Percentiles rank a stretch among this genome's conserved stretches.
These are phyloP conservation scores for Willowsia nigromaculata DNA, from an alignment of 2,888 invertebrate species.

Conservation along the genomic window DNA sequence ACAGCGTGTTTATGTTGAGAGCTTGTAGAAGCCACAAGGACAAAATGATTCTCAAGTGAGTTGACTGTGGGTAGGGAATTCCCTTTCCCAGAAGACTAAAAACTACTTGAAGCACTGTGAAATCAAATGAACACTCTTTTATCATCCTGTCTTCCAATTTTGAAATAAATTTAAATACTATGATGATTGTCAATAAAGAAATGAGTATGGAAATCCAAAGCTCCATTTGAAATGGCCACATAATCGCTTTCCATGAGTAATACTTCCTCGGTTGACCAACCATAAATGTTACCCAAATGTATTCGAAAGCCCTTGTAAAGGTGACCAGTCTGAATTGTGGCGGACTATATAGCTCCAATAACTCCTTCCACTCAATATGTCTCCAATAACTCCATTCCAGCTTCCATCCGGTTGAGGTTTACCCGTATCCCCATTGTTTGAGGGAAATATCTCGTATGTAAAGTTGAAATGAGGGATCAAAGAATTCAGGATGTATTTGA, in stretches of 20 bases:
- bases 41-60: neutral
- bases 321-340: neutral
- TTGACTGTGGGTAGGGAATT: neutral
- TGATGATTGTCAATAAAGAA: neutral
- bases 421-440: conserved; percentile 13
- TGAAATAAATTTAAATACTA: neutral
- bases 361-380: neutral
- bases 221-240: neutral
- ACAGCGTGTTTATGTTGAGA: conserved; percentile 15
- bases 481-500: neutral
- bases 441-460: conserved; percentile 18
- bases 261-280: conserved; percentile 16
- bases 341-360: neutral
- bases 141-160: neutral
- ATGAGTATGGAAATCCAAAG: conserved; percentile 19
- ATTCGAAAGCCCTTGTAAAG: conserved; percentile 3
- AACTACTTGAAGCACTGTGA: neutral
- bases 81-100: conserved; percentile 5
- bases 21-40: neutral
- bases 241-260: conserved; percentile 29
- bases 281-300: conserved; percentile 26
- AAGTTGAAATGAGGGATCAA: conserved; percentile 24
- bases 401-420: neutral
- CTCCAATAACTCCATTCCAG: conserved; percentile 49
- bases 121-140: neutral